Percentiles rank a stretch among this genome's conserved stretches.
Conservation (phyloP, 2,113 vertebrate species). For the Canis aureus region DNA sequence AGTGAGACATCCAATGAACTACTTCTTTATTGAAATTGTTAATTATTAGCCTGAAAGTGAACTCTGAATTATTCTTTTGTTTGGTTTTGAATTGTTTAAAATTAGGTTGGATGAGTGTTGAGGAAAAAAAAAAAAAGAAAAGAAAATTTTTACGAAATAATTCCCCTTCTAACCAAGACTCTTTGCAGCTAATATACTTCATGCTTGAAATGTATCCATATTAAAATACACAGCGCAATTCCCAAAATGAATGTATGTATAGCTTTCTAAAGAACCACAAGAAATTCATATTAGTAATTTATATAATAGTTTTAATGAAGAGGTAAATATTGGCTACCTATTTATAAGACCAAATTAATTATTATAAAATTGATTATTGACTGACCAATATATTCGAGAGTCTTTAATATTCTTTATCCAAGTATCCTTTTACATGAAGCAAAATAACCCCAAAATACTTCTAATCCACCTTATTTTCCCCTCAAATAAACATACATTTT, state of each 20-base stretch:
- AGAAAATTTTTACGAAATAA: background rate
- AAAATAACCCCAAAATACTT: background rate
- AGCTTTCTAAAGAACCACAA: background rate
- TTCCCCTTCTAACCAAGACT: background rate
- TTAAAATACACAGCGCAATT: background rate
- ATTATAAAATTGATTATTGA: slow-evolving; percentile 31
- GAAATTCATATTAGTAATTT: background rate
- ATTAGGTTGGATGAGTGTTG: slow-evolving; percentile 33
- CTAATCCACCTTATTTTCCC: background rate
- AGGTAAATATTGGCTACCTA: background rate
- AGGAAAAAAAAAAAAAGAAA: background rate
- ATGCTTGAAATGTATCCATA: background rate
- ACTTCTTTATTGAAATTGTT: slow-evolving; percentile 65
- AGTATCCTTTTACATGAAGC: background rate
- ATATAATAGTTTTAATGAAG: slow-evolving; percentile 7
- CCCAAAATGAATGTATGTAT: background rate
- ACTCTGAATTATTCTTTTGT: slow-evolving; percentile 66
- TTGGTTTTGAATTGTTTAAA: slow-evolving; percentile 67
- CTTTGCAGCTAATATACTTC: slow-evolving; percentile 9
- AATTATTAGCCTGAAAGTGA: slow-evolving; percentile 69
- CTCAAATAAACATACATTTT: background rate
- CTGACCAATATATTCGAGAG: background rate
- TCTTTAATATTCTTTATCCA: background rate
- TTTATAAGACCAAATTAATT: background rate
- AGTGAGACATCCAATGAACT: slow-evolving; percentile 58